Conservation (phyloP, 2,113 vertebrate species). For the Falco punctatus region DNA sequence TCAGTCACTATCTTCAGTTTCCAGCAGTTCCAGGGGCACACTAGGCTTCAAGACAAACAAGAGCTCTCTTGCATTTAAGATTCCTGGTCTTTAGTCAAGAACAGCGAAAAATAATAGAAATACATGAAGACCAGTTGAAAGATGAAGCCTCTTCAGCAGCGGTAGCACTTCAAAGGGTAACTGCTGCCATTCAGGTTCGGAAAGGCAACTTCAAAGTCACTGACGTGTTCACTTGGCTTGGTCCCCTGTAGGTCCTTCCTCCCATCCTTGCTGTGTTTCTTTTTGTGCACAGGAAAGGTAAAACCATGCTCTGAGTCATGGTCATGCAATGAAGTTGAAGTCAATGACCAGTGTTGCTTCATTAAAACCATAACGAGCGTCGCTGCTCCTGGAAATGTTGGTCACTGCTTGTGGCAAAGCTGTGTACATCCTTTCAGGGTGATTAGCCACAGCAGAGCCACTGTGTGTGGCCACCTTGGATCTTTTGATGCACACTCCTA, state of each 20-base stretch:
- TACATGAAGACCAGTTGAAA: background rate
- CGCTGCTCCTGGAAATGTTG: background rate
- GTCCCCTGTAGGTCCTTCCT: background rate
- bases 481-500: background rate
- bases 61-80: background rate
- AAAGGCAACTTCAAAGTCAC: background rate
- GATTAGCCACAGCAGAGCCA: background rate
- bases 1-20: background rate
- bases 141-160: background rate
- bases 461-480: background rate
- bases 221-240: background rate
- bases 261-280: background rate
- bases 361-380: background rate
- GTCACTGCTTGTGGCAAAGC: background rate
- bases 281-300: background rate
- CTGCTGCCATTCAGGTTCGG: background rate
- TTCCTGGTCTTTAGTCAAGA: background rate
- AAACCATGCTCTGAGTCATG: slow-evolving; percentile 19
- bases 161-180: background rate
- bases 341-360: background rate
- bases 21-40: background rate
- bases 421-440: background rate
- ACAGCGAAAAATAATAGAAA: background rate
- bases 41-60: background rate
- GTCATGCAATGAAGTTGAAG: background rate